phyloP scores from a whole-genome alignment of 2,888 invertebrate genomes.

The Girardia tigrina region DNA sequence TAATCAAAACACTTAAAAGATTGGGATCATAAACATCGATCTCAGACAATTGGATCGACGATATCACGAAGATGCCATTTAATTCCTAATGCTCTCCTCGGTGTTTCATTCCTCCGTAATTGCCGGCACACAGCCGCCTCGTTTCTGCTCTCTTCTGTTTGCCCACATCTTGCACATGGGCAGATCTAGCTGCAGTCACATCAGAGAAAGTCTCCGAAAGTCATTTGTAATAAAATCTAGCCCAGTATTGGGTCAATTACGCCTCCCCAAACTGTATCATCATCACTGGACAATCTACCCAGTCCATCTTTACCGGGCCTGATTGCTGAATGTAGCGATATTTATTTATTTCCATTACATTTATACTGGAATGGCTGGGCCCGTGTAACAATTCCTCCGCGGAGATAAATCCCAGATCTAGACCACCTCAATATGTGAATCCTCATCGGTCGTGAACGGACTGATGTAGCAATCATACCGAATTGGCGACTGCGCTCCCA shows the following conservation, averaged over 20 bases:
- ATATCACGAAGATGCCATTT: not conserved
- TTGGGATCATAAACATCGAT: conserved; percentile 18
- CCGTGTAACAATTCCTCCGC: not conserved
- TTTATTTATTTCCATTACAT: conserved; percentile 12
- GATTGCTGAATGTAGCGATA: not conserved
- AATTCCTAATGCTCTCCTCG: not conserved
- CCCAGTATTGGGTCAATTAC: conserved; percentile 8
- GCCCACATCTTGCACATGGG: conserved; percentile 9
- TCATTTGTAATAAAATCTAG: conserved; percentile 13
- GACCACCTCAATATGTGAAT: not conserved
- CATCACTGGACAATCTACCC: conserved; percentile 14
- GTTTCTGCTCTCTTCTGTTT: not conserved
- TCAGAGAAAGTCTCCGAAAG: conserved; percentile 11
- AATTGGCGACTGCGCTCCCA: not conserved
- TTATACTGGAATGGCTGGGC: not conserved
- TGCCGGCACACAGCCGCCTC: not conserved
- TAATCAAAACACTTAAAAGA: no score
- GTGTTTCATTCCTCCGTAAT: not conserved
- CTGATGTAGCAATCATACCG: not conserved
- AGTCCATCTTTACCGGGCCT: conserved; percentile 6
- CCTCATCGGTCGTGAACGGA: not conserved
- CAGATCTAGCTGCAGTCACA: not conserved
- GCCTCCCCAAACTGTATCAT: conserved; percentile 11
- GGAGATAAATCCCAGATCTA: not conserved
- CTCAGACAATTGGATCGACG: conserved; percentile 2